Evolutionary conservation across 2,888 invertebrate genomes (phyloP).

Genomic region (Isoperla grammatica): DNA sequence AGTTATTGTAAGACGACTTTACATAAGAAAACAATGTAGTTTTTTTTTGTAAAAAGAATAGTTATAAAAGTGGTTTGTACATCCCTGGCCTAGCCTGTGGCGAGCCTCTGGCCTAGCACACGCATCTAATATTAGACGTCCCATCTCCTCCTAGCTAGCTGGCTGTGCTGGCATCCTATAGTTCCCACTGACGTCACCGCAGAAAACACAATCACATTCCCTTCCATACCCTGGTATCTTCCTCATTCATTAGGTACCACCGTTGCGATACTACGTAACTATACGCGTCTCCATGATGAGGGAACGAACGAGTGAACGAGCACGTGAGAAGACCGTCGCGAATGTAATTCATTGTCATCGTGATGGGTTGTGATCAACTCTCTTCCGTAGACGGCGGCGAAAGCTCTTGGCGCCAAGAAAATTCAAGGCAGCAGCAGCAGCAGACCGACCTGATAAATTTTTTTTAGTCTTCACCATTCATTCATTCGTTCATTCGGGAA

Average conservation of each 20-base stretch:
- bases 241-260: constrained; percentile 20
- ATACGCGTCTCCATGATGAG: neutral
- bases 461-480: too few relatives aligned
- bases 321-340: too few relatives aligned
- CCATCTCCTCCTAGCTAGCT: neutral
- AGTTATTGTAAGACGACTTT: too few relatives aligned
- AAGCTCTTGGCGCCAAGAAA: too few relatives aligned
- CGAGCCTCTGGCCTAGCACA: neutral
- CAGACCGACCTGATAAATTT: too few relatives aligned
- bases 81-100: constrained; percentile 3
- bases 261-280: neutral
- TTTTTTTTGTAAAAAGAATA: neutral
- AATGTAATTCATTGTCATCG: too few relatives aligned
- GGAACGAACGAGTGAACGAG: too few relatives aligned
- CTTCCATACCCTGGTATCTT: constrained; percentile 11
- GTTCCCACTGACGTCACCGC: neutral
- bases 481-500: too few relatives aligned
- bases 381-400: too few relatives aligned
- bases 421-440: too few relatives aligned
- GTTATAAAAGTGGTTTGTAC: neutral
- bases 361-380: too few relatives aligned
- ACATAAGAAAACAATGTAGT: neutral
- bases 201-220: constrained; percentile 17
- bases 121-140: constrained; percentile 10
- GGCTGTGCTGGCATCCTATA: neutral